Evolutionary conservation across 2,888 invertebrate genomes (phyloP).

Genomic region (Thymelicus lineola): DNA sequence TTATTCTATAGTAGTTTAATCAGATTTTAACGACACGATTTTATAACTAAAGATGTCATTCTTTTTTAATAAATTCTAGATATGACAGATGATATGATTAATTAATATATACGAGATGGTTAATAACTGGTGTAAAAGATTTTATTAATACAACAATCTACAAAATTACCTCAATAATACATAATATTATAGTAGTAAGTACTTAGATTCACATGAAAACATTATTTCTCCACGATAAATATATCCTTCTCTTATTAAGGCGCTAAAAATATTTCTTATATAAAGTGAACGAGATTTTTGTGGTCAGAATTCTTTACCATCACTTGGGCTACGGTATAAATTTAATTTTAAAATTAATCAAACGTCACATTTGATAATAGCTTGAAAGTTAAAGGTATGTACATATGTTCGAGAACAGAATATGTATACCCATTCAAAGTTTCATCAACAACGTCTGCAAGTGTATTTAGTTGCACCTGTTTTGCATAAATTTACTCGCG

Average conservation of each 20-base stretch:
- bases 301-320: no score
- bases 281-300: neutral
- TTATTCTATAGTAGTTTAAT: no score
- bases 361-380: neutral
- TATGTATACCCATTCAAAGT: neutral
- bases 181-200: neutral
- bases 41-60: no score
- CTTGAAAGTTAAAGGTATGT: neutral
- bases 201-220: neutral
- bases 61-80: no score
- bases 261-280: neutral
- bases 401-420: neutral
- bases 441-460: slow-evolving; percentile 9
- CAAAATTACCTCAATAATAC: neutral
- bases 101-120: no score
- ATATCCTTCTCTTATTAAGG: neutral
- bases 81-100: no score
- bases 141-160: no score
- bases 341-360: no score
- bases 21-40: no score
- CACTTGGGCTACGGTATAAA: no score
- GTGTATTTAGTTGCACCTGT: slow-evolving; percentile 25
- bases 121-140: no score
- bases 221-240: neutral
- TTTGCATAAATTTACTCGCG: slow-evolving; percentile 29